phyloP scores from a whole-genome alignment of 1,140 invertebrate species.

The Stratiolaelaps scimitus region DNA sequence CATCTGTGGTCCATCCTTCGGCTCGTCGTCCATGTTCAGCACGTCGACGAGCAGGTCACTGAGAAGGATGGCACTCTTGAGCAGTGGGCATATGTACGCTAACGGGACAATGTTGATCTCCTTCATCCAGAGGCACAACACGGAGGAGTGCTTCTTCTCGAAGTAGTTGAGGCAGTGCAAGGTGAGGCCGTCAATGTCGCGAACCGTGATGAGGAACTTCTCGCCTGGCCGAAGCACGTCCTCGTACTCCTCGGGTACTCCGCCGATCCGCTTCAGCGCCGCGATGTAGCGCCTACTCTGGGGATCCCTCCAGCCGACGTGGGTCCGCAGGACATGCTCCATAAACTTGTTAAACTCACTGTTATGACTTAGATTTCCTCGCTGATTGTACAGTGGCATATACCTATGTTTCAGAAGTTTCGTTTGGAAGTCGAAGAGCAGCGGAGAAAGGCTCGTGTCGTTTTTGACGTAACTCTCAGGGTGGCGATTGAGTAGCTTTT shows the following conservation, averaged over 20 bases:
- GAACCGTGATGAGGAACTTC: slow-evolving; percentile 19
- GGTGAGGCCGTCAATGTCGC: slow-evolving; percentile 16
- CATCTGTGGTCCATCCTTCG: background rate
- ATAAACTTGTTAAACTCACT: background rate
- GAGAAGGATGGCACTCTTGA: slow-evolving; percentile 18
- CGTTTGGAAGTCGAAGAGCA: slow-evolving; percentile 1
- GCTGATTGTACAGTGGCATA: background rate
- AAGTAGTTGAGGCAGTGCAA: slow-evolving; percentile 11
- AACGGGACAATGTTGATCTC: slow-evolving; percentile 25
- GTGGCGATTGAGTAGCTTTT: background rate
- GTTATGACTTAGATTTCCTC: background rate
- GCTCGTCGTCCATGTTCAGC: background rate
- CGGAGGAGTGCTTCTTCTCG: background rate
- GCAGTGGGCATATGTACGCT: slow-evolving; percentile 16
- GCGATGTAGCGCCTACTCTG: slow-evolving; percentile 17
- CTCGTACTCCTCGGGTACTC: slow-evolving; percentile 21
- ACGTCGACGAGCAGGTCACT: slow-evolving; percentile 21
- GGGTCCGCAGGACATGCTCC: slow-evolving; percentile 7
- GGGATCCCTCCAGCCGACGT: background rate
- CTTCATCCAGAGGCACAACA: slow-evolving; percentile 7
- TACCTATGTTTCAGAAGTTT: slow-evolving; percentile 1
- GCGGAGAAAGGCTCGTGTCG: background rate
- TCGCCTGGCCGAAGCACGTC: slow-evolving; percentile 15
- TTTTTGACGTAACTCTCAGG: background rate
- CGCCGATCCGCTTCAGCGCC: slow-evolving; percentile 3